Conservation (phyloP, 2,797 vertebrate species). For the Pogoniulus pusillus region DNA sequence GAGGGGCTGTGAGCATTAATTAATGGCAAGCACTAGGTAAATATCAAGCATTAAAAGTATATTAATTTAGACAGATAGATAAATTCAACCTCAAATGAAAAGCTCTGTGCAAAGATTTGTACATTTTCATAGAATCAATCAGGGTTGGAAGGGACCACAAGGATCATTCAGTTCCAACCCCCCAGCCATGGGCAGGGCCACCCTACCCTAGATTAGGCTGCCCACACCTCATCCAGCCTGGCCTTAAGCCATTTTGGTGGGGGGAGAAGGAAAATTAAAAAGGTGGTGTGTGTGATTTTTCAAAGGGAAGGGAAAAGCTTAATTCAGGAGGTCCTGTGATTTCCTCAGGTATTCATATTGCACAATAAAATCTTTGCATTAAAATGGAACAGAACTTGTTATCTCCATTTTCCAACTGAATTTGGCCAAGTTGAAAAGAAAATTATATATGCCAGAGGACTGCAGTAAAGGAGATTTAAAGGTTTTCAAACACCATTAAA, state of each 20-base stretch:
- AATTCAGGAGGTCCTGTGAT: background rate
- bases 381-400: background rate
- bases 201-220: too few relatives aligned
- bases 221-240: too few relatives aligned
- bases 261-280: background rate
- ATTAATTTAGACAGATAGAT: background rate
- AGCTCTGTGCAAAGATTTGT: background rate
- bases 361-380: background rate
- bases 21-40: background rate
- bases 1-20: background rate
- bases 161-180: too few relatives aligned
- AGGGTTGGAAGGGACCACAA: too few relatives aligned
- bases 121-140: too few relatives aligned
- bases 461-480: conserved; percentile 39
- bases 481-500: background rate
- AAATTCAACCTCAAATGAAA: background rate
- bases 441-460: background rate
- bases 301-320: background rate
- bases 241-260: too few relatives aligned
- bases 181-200: too few relatives aligned
- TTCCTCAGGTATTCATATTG: background rate
- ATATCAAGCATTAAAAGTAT: background rate
- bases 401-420: background rate
- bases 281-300: background rate
- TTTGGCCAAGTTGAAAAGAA: background rate